These are phyloP conservation scores for Seira musarum DNA, from an alignment of 2,888 invertebrate genomes.

Conservation along the genomic window DNA sequence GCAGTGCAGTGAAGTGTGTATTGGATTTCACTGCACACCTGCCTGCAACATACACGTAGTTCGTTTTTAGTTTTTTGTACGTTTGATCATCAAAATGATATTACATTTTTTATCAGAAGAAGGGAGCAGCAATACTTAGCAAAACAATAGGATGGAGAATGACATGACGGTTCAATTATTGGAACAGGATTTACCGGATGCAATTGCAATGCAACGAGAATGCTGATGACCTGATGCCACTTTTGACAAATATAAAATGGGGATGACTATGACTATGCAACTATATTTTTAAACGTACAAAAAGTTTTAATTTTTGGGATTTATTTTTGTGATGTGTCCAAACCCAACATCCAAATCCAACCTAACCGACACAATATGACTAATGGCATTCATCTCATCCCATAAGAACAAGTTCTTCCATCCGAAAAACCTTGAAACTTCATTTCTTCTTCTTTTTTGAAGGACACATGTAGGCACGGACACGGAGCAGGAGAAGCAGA, in stretches of 20 bases:
- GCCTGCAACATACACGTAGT: slow-evolving; percentile 38
- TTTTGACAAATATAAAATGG: background rate
- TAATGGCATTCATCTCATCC: background rate
- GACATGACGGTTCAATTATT: slow-evolving; percentile 22
- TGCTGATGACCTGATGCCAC: slow-evolving; percentile 52
- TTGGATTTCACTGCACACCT: slow-evolving; percentile 15
- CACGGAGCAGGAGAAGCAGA: background rate
- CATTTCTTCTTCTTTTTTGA: slow-evolving; percentile 32
- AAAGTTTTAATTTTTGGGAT: background rate
- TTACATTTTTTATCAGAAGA: slow-evolving; percentile 28
- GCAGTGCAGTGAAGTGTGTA: background rate
- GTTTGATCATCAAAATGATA: slow-evolving; percentile 17
- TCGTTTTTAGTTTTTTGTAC: background rate
- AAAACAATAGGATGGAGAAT: slow-evolving; percentile 7
- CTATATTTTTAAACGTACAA: background rate
- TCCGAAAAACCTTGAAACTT: slow-evolving; percentile 52
- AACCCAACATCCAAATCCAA: too few relatives aligned
- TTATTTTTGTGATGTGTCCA: background rate
- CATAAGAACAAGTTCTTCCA: slow-evolving; percentile 13
- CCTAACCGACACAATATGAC: background rate
- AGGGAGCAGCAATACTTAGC: background rate
- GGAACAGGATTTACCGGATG: slow-evolving; percentile 54
- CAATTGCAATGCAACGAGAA: slow-evolving; percentile 22
- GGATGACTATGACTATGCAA: background rate
- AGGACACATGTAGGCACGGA: slow-evolving; percentile 13